These are phyloP conservation scores for Cyrtorhinus lividipennis DNA, from an alignment of 1,140 invertebrate genomes.

Conservation along the genomic window DNA sequence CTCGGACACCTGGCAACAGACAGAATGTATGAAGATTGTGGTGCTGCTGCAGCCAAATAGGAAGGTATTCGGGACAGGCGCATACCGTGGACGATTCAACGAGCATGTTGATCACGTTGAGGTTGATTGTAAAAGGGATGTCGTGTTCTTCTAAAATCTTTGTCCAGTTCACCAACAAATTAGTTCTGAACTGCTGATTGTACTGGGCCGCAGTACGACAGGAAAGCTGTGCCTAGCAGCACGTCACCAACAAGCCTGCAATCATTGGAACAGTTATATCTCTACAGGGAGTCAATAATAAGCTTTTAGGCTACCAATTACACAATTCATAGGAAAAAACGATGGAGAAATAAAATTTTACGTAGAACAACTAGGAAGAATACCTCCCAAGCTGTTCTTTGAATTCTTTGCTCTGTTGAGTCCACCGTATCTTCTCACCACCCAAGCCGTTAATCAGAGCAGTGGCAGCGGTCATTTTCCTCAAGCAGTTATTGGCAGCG, in stretches of 20 bases:
- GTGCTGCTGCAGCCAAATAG: no score
- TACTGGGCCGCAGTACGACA: slow-evolving; percentile 94
- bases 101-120: slow-evolving; percentile 83
- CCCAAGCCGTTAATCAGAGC: slow-evolving; percentile 86
- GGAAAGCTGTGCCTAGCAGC: slow-evolving; percentile 77
- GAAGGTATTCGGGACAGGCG: no score
- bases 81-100: slow-evolving; percentile 65
- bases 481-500: slow-evolving; percentile 77
- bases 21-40: background rate
- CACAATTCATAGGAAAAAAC: no score
- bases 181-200: slow-evolving; percentile 83
- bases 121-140: slow-evolving; percentile 71
- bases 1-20: slow-evolving; percentile 72
- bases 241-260: slow-evolving; percentile 85
- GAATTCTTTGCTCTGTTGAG: slow-evolving; percentile 88
- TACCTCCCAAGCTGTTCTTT: slow-evolving; percentile 64
- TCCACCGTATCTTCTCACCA: slow-evolving; percentile 91
- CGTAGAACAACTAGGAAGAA: no score
- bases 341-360: no score
- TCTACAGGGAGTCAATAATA: no score
- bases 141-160: slow-evolving; percentile 59
- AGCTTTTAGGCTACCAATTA: no score
- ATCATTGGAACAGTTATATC: no score
- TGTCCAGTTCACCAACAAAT: slow-evolving; percentile 71
- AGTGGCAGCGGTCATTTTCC: slow-evolving; percentile 92